A percentile compares a stretch with the other conserved stretches of the same genome.
Evolutionary conservation across 2,888 invertebrate species (phyloP).

Genomic region (Cotesia congregata): DNA sequence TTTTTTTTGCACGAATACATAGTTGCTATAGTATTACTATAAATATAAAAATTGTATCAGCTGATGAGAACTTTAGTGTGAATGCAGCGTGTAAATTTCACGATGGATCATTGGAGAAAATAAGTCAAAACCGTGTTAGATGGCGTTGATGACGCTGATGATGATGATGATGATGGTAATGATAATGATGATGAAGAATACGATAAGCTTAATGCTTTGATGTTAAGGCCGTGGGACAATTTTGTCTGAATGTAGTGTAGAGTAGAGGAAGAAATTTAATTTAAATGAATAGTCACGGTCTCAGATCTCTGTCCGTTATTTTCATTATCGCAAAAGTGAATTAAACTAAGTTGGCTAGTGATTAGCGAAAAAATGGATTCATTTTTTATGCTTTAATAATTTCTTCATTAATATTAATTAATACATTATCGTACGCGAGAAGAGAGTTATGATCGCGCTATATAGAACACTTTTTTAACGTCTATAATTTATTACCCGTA

Average conservation of each 20-base stretch:
- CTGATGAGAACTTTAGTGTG: constrained; percentile 31
- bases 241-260: constrained; percentile 32
- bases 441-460: neutral
- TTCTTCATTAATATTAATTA: neutral
- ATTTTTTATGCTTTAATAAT: neutral
- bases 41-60: constrained; percentile 2
- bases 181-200: constrained; percentile 10
- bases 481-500: neutral
- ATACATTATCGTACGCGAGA: neutral
- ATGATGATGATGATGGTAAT: constrained; percentile 1
- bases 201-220: constrained; percentile 11
- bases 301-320: constrained; percentile 46
- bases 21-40: neutral
- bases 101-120: constrained; percentile 15
- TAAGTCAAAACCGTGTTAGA: constrained; percentile 1
- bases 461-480: constrained; percentile 9
- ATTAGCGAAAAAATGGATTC: neutral
- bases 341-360: constrained; percentile 4
- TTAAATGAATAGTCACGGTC: constrained; percentile 48
- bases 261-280: constrained; percentile 44
- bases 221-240: constrained; percentile 33
- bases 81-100: constrained; percentile 24
- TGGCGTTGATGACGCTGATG: constrained; percentile 20
- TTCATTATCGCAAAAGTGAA: constrained; percentile 33
- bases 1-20: neutral